These are phyloP conservation scores for Danionella dracula DNA, from an alignment of 2,797 vertebrate genomes.

Conservation along the genomic window DNA sequence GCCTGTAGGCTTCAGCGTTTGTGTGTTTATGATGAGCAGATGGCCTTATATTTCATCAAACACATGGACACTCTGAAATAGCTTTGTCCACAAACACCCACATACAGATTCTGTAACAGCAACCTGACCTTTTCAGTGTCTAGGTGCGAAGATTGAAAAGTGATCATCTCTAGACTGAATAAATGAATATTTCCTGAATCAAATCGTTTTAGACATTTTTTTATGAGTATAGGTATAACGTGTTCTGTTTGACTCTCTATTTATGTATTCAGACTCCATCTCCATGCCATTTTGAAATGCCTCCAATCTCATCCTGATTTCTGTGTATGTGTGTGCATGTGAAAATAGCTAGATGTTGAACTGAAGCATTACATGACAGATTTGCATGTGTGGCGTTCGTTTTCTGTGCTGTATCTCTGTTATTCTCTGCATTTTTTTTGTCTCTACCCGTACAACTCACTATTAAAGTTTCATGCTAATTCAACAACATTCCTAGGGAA, in stretches of 20 bases:
- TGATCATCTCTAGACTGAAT: background rate
- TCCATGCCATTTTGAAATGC: too few species aligned
- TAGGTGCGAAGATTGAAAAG: background rate
- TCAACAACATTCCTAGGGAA: background rate
- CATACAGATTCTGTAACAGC: background rate
- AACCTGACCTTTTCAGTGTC: background rate
- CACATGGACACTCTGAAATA: background rate
- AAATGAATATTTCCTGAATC: background rate
- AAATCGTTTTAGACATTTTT: background rate
- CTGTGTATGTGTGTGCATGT: background rate
- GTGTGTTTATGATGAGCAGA: background rate
- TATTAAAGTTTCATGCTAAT: slow-evolving; percentile 1
- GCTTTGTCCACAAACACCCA: background rate
- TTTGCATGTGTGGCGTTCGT: slow-evolving; percentile 17
- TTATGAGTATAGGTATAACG: too few species aligned
- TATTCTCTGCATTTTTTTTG: background rate
- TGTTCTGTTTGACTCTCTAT: too few species aligned
- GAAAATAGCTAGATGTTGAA: background rate
- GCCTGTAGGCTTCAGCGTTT: background rate
- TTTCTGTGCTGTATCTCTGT: slow-evolving; percentile 1
- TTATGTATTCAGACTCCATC: background rate
- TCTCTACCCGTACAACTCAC: background rate
- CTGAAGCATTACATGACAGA: background rate
- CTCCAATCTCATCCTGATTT: background rate
- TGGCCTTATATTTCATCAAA: background rate